Evolutionary conservation across 2,797 vertebrate genomes (phyloP).

Genomic region (Zalophus californianus): DNA sequence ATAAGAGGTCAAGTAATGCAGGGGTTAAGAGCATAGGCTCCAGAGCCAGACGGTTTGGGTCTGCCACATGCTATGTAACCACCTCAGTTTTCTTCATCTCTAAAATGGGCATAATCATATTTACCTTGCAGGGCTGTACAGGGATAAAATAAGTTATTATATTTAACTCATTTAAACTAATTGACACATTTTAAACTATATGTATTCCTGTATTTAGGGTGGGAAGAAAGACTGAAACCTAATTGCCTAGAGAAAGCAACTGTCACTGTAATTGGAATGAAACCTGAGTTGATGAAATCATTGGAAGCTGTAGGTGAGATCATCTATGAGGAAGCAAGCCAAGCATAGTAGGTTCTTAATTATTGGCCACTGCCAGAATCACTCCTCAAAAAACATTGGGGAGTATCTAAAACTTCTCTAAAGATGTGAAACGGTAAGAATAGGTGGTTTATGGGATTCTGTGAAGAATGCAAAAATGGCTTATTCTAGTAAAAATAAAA

Average conservation of each 20-base stretch:
- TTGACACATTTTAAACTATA: neutral
- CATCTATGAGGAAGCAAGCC: neutral
- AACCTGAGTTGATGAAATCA: constrained; percentile 13
- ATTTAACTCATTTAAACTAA: neutral
- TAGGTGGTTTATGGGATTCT: neutral
- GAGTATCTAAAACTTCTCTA: neutral
- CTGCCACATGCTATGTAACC: neutral
- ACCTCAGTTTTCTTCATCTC: neutral
- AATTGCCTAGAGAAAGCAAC: constrained; percentile 30
- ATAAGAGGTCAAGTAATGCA: neutral
- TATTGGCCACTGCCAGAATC: neutral
- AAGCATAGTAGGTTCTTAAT: neutral
- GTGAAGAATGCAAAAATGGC: neutral
- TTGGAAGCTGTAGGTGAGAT: neutral
- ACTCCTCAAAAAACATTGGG: neutral
- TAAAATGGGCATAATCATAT: neutral
- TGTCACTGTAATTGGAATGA: constrained; percentile 59
- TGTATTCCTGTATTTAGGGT: neutral
- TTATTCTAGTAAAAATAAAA: constrained; percentile 29
- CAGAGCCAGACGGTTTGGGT: neutral
- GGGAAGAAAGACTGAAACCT: constrained; percentile 35
- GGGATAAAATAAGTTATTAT: neutral
- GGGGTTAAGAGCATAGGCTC: neutral
- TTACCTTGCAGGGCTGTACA: neutral
- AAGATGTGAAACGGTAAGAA: neutral